Percentiles rank a stretch among this genome's conserved stretches.
These are phyloP conservation scores for Clarias batrachus DNA, from an alignment of 2,113 vertebrate species.

Conservation along the genomic window DNA sequence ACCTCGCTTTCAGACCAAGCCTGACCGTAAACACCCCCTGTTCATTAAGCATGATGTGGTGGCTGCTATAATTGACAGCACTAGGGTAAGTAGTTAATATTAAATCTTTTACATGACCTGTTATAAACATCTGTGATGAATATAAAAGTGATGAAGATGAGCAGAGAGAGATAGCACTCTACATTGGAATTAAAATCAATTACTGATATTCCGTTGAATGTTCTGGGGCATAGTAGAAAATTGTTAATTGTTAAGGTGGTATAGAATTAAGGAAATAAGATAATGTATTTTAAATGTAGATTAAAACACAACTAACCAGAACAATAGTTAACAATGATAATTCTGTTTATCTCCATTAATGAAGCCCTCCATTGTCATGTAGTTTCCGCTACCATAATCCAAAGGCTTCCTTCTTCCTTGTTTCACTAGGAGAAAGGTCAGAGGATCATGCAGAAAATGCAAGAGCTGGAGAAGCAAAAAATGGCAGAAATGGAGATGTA, in stretches of 20 bases:
- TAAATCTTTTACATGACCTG: not conserved
- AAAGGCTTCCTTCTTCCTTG: not conserved
- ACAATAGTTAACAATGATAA: not conserved
- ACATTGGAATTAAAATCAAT: not conserved
- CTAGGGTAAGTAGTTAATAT: conserved; percentile 67
- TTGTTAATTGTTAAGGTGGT: not conserved
- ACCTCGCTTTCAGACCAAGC: conserved; percentile 84
- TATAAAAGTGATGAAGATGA: not conserved
- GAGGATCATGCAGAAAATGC: conserved; percentile 75
- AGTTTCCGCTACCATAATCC: not conserved
- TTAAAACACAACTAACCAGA: not conserved
- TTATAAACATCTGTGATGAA: not conserved
- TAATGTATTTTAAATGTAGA: not conserved
- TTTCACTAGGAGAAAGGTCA: conserved; percentile 75
- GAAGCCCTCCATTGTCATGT: not conserved
- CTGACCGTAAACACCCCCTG: conserved; percentile 86
- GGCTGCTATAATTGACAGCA: conserved; percentile 72
- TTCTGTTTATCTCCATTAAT: not conserved
- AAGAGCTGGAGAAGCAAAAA: conserved; percentile 78
- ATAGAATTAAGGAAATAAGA: not conserved
- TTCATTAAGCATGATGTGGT: conserved; percentile 84
- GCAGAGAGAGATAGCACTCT: not conserved
- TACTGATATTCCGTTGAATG: not conserved
- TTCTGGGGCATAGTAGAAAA: not conserved
- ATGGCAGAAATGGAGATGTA: conserved; percentile 78